These are phyloP conservation scores for Pteronotus mesoamericanus DNA, from an alignment of 2,797 vertebrate species.

Conservation along the genomic window DNA sequence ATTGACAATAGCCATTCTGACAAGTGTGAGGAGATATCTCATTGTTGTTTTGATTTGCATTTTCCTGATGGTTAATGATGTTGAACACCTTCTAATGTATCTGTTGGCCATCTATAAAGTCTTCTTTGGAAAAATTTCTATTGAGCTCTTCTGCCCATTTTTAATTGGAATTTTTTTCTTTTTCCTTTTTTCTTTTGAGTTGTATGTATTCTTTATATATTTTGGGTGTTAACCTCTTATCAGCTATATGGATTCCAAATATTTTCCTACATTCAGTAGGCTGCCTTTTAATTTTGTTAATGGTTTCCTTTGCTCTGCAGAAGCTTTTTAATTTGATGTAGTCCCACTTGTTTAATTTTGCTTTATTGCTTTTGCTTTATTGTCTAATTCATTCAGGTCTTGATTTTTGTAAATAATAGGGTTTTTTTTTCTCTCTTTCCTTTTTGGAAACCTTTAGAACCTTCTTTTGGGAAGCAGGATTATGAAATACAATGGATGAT, in stretches of 20 bases:
- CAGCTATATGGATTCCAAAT: background rate
- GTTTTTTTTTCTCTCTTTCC: background rate
- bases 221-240: background rate
- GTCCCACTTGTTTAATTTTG: background rate
- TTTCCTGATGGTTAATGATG: background rate
- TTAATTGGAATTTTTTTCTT: background rate
- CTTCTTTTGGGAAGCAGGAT: background rate
- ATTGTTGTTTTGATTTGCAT: background rate
- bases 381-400: background rate
- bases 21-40: background rate
- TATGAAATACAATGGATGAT: background rate
- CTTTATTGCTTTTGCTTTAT: background rate
- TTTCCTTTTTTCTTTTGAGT: background rate
- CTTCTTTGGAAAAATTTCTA: background rate
- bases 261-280: background rate
- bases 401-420: background rate
- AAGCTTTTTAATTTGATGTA: background rate
- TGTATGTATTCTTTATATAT: background rate
- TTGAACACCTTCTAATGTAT: background rate
- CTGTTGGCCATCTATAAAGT: background rate
- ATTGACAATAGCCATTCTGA: background rate
- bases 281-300: background rate
- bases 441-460: background rate
- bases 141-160: background rate
- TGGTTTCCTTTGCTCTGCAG: background rate